These are phyloP conservation scores for Mus caroli DNA, from an alignment of 2,797 vertebrate genomes.

Conservation along the genomic window DNA sequence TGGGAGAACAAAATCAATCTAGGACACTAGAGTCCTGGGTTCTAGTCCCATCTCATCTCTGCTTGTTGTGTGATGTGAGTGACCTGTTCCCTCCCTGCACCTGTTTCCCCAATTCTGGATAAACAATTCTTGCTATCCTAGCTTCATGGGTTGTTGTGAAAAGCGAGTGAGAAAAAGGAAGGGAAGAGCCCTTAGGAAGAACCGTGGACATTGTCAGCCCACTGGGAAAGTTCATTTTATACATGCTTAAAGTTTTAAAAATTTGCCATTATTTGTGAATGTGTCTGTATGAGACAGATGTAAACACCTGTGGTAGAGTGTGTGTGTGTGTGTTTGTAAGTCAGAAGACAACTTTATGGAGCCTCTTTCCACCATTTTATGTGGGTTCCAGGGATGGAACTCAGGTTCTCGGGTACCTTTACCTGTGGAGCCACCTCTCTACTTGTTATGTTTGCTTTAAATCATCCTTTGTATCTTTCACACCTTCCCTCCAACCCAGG, in stretches of 20 bases:
- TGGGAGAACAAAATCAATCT: not conserved
- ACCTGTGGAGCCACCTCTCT: not conserved
- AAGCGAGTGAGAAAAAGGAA: not conserved
- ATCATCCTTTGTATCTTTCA: conserved; percentile 23
- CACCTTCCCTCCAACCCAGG: conserved; percentile 25
- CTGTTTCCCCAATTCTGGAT: conserved; percentile 4
- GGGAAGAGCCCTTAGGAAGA: not conserved
- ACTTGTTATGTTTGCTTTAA: not conserved
- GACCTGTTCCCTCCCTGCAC: not conserved
- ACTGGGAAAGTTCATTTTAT: not conserved
- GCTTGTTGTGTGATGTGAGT: not conserved
- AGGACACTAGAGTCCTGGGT: not conserved
- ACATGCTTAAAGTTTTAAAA: not conserved
- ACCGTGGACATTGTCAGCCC: not conserved
- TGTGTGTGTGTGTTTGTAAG: not conserved
- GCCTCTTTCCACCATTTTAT: not conserved
- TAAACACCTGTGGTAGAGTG: not conserved
- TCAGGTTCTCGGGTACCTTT: not conserved
- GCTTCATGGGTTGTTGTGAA: conserved; percentile 3
- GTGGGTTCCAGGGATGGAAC: not conserved
- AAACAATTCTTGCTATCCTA: conserved; percentile 38
- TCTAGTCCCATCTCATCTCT: conserved; percentile 30
- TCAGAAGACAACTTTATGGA: not conserved
- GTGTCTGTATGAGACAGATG: not conserved
- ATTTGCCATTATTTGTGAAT: not conserved